Percentiles rank a stretch among this genome's conserved stretches.
Evolutionary conservation across 2,797 vertebrate species (phyloP).

Genomic region (Eremophila alpestris): DNA sequence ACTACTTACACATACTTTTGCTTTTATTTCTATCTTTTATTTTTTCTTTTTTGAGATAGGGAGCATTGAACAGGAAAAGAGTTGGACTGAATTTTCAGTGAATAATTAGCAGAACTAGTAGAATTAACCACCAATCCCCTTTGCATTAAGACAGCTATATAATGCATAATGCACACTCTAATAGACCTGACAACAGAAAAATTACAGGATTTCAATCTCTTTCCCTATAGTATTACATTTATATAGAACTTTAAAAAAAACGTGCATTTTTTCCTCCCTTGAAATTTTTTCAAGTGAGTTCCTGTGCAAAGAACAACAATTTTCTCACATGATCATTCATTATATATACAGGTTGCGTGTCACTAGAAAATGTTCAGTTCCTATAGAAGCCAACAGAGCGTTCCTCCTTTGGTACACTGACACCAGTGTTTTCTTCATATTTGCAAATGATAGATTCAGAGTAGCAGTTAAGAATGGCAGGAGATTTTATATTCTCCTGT

Average conservation of each 20-base stretch:
- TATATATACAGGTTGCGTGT: background rate
- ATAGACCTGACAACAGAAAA: background rate
- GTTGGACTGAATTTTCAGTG: background rate
- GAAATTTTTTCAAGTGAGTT: background rate
- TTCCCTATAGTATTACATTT: background rate
- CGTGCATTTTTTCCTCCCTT: fast-evolving
- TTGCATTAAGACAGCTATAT: background rate
- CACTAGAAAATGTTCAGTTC: background rate
- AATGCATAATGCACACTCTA: background rate
- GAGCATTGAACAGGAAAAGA: background rate
- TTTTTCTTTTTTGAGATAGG: background rate
- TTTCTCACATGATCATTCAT: background rate
- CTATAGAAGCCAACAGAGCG: background rate
- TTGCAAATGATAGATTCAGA: background rate
- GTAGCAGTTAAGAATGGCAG: background rate
- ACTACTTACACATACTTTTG: background rate
- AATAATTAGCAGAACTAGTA: background rate
- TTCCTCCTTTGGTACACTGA: background rate
- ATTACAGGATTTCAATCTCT: background rate
- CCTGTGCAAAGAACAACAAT: background rate
- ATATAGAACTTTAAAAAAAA: background rate
- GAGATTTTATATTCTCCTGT: background rate
- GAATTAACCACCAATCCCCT: background rate
- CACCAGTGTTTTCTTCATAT: background rate
- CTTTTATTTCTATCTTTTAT: fast-evolving